These are phyloP conservation scores for Denticeps clupeoides DNA, from an alignment of 2,797 vertebrate species.

Conservation along the genomic window DNA sequence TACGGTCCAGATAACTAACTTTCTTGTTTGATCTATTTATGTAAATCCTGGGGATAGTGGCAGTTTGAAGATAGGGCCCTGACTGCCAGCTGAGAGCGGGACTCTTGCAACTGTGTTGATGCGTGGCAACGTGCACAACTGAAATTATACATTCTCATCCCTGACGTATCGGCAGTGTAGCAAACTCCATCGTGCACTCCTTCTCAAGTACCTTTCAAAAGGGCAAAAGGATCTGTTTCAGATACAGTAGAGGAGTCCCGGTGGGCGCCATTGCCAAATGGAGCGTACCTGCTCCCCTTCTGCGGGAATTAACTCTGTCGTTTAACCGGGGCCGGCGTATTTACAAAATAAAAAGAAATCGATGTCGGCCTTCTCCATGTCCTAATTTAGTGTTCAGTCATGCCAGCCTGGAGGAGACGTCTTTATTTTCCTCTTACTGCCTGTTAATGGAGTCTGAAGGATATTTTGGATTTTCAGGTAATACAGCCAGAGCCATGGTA, in stretches of 20 bases:
- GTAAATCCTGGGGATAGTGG: no score
- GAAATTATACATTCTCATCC: no score
- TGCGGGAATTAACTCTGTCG: constrained; percentile 6
- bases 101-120: no score
- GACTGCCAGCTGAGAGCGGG: no score
- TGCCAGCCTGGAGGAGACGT: constrained; percentile 12
- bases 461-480: constrained; percentile 19
- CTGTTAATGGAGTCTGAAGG: constrained; percentile 9
- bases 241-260: constrained; percentile 7
- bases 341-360: constrained; percentile 5
- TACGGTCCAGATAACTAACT: no score
- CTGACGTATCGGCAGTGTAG: no score
- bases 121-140: no score
- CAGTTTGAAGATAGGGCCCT: no score
- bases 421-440: constrained; percentile 9
- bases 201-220: constrained; percentile 14
- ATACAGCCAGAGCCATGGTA: neutral
- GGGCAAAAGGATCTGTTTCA: constrained; percentile 16
- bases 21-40: no score
- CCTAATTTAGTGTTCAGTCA: constrained; percentile 2
- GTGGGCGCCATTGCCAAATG: constrained; percentile 14
- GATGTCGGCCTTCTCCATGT: constrained; percentile 7
- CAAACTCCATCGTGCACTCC: neutral
- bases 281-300: constrained; percentile 8
- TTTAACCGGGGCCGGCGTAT: constrained; percentile 3